A percentile compares a stretch with the other conserved stretches of the same genome.
phyloP scores from a whole-genome alignment of 1,140 invertebrate genomes.

The Papilio aristodemus region DNA sequence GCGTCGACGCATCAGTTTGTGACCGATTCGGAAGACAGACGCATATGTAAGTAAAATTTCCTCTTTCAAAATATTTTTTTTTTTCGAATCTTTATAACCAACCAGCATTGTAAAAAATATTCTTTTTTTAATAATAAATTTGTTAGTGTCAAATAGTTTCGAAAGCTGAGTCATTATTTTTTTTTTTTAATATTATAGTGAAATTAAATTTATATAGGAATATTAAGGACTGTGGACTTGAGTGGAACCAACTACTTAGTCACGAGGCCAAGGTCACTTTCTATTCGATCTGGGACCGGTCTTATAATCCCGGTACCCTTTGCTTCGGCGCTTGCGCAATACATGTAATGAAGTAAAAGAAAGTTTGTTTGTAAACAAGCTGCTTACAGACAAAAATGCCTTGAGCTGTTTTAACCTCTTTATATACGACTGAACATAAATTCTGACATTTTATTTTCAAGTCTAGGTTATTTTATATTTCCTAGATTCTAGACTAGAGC shows the following conservation, averaged over 20 bases:
- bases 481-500: not conserved
- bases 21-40: slow-evolving; percentile 54
- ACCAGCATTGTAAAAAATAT: not conserved
- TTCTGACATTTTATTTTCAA: not conserved
- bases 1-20: slow-evolving; percentile 70
- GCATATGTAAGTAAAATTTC: slow-evolving; percentile 54
- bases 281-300: slow-evolving; percentile 58
- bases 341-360: slow-evolving; percentile 33
- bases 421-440: not conserved
- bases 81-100: slow-evolving; percentile 19
- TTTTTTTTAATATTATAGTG: not conserved
- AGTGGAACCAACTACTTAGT: slow-evolving; percentile 53
- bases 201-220: slow-evolving; percentile 5
- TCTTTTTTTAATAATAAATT: not conserved
- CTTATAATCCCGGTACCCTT: slow-evolving; percentile 38
- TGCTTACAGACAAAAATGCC: slow-evolving; percentile 7
- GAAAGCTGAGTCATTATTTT: not conserved
- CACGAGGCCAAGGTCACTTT: slow-evolving; percentile 63
- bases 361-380: slow-evolving; percentile 45
- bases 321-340: slow-evolving; percentile 31
- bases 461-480: not conserved
- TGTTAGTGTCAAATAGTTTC: not conserved
- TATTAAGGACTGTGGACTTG: slow-evolving; percentile 37
- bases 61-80: slow-evolving; percentile 4
- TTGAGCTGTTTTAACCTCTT: not conserved